Evolutionary conservation across 2,888 invertebrate genomes (phyloP), one percentile per base, ranked within the genome.

Genomic region (Uloborus plumipes): DNA sequence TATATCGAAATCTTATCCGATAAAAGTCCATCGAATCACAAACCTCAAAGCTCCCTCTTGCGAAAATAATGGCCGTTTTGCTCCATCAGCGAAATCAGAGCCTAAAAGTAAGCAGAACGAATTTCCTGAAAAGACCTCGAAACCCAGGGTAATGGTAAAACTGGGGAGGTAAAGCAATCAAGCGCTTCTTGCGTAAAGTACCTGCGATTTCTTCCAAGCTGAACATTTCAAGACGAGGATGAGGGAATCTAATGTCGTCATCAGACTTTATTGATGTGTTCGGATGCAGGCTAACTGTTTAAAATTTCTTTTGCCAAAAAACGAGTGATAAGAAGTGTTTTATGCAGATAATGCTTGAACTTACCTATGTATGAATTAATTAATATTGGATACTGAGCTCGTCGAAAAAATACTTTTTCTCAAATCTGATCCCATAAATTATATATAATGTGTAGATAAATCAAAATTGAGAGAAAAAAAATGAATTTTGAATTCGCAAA

Each of bases 41-140:
- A 69, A 76, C 50, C 67, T 47, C 50, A 14, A 49, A 67, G 50
- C 51, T 59, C 50, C 31, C 22, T 69, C 66, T 72, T 59, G 47
- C 66, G 66, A 67, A 79, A 72, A 65, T 66, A 59, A 79, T 59
- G 67, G 65, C 50, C 39, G 31, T 67, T 79, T 78, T 79, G 47
- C 72, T 20, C 47, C 59, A 66, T 79, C 79, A 79, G 72, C 71
- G 72, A 79, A 79, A 72, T 70, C 76, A 61, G 66, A 79, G 71
- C 66, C 59, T 72, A 49, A 61, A 61, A 72, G 66, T 22, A 55
- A 66, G 39, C 15, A 61, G 53, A 77, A 69, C 70, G 76, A 61
- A 77, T 77, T 77, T 70, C 69, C 76, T 62, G 14, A 18, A 74
- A 65, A 22, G 73, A 31, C 49, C 59, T 55, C 26, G 65, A 72